A percentile compares a stretch with the other conserved stretches of the same genome.
These are phyloP conservation scores for Ursus arctos DNA, from an alignment of 2,113 vertebrate species.

Conservation along the genomic window DNA sequence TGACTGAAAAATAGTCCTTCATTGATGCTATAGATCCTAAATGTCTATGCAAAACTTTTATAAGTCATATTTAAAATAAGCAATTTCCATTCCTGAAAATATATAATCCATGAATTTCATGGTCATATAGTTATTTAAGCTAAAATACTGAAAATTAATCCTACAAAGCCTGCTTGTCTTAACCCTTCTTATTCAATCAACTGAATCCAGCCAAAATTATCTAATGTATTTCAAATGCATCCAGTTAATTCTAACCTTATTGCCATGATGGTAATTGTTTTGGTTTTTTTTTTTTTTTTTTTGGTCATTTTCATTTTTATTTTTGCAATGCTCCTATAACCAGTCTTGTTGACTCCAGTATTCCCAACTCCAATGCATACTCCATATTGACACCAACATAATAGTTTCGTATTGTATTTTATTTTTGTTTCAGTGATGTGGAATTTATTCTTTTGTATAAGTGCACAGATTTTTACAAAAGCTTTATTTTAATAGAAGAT, in stretches of 20 bases:
- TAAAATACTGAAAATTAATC: neutral
- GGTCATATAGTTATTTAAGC: neutral
- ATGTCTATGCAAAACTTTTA: neutral
- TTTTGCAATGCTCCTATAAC: neutral
- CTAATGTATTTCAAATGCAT: neutral
- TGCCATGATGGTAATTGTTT: neutral
- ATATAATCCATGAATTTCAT: neutral
- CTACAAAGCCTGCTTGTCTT: neutral
- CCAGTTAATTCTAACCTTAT: neutral
- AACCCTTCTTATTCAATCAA: neutral
- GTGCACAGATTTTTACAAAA: neutral
- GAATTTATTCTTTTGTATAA: neutral
- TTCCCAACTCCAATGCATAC: neutral
- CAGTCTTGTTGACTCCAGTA: neutral
- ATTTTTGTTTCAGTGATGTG: neutral
- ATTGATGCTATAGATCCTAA: neutral
- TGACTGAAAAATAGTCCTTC: neutral
- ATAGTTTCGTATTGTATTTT: neutral
- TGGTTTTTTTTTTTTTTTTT: neutral
- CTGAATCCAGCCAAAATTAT: neutral
- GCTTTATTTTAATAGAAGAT: neutral
- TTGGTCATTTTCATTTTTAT: neutral
- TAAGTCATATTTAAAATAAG: neutral
- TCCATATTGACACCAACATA: neutral
- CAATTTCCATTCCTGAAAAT: neutral